Percentiles rank a stretch among this genome's conserved stretches.
Evolutionary conservation across 1,140 invertebrate genomes (phyloP).

Genomic region (Formica exsecta): DNA sequence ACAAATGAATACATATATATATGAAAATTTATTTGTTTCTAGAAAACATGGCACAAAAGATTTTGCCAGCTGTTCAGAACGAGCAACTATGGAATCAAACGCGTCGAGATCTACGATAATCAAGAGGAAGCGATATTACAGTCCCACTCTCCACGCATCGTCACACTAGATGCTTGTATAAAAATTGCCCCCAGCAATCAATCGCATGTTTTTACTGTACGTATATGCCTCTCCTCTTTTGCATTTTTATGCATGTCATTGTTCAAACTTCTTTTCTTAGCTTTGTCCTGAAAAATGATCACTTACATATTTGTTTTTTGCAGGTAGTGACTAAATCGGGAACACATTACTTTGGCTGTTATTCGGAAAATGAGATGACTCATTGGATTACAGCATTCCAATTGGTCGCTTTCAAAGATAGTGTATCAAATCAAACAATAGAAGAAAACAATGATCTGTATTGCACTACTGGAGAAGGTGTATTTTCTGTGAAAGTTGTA

Average conservation of each 20-base stretch:
- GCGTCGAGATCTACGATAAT: constrained; percentile 94
- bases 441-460: constrained; percentile 96
- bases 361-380: constrained; percentile 90
- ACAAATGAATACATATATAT: neutral
- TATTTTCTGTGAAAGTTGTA: constrained; percentile 92
- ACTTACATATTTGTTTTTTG: constrained; percentile 3
- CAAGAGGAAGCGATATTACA: constrained; percentile 90
- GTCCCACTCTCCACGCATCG: constrained; percentile 90
- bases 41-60: constrained; percentile 93
- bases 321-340: constrained; percentile 91
- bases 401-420: constrained; percentile 93
- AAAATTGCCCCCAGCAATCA: constrained; percentile 91
- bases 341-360: constrained; percentile 90
- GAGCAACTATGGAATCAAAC: constrained; percentile 93
- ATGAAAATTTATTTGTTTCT: constrained; percentile 81
- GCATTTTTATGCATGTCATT: neutral
- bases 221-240: constrained; percentile 60
- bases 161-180: constrained; percentile 94
- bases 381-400: constrained; percentile 93
- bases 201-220: constrained; percentile 87
- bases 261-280: neutral
- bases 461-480: constrained; percentile 92
- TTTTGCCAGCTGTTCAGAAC: constrained; percentile 92
- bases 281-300: neutral
- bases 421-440: constrained; percentile 87